A percentile compares a stretch with the other conserved stretches of the same genome.
phyloP scores from a whole-genome alignment of 2,888 invertebrate species.

The Ophion costatus region DNA sequence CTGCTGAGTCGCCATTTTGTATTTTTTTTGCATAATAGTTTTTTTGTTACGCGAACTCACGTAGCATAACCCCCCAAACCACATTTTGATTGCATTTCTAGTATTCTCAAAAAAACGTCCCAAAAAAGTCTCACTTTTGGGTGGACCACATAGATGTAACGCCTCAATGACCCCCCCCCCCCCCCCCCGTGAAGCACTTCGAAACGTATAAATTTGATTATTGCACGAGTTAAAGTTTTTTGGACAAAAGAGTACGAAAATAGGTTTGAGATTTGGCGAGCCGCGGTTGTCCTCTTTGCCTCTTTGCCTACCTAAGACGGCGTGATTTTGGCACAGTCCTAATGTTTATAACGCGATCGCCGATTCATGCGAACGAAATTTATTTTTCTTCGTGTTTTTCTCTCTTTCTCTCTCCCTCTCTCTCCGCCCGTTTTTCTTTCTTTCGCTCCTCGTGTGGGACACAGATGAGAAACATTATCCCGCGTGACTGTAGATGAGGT shows the following conservation, averaged over 20 bases:
- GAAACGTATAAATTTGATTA: slow-evolving; percentile 27
- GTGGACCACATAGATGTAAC: too few relatives aligned
- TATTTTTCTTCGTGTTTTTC: slow-evolving; percentile 7
- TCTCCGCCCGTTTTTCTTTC: not conserved
- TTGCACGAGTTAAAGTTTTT: slow-evolving; percentile 39
- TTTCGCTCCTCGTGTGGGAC: slow-evolving; percentile 1
- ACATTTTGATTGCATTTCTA: too few relatives aligned
- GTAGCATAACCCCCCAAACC: too few relatives aligned
- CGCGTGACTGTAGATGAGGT: not conserved
- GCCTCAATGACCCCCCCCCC: too few relatives aligned
- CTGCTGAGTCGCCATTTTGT: too few relatives aligned
- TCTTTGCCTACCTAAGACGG: slow-evolving; percentile 49
- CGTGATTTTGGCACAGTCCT: slow-evolving; percentile 62
- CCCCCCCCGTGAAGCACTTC: not conserved
- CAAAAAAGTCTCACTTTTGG: too few relatives aligned
- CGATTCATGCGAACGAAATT: slow-evolving; percentile 49
- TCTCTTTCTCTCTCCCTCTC: slow-evolving; percentile 18
- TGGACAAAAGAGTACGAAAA: slow-evolving; percentile 71
- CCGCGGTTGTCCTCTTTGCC: slow-evolving; percentile 46
- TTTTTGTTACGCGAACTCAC: too few relatives aligned
- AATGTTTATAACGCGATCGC: slow-evolving; percentile 57
- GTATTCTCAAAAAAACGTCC: too few relatives aligned
- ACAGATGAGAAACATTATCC: slow-evolving; percentile 16
- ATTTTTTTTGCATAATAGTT: too few relatives aligned
- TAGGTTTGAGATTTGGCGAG: slow-evolving; percentile 73